Conservation (phyloP, 1,140 invertebrate species). For the Aphelinus certus region DNA sequence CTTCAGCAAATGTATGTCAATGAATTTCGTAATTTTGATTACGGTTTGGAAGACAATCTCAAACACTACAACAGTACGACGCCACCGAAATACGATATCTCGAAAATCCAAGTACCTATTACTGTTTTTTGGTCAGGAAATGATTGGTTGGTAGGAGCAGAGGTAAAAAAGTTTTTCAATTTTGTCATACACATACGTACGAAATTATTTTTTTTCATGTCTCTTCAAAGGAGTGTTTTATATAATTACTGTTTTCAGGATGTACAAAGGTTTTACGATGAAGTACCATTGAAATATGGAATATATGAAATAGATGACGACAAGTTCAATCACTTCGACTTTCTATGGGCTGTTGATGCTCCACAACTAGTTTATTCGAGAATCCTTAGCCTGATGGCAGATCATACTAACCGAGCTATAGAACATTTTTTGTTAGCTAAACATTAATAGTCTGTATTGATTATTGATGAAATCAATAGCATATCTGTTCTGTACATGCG, state of each 20-base stretch:
- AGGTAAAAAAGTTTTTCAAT: constrained; percentile 49
- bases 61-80: constrained; percentile 66
- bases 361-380: constrained; percentile 68
- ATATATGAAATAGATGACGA: constrained; percentile 67
- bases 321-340: constrained; percentile 78
- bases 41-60: constrained; percentile 70
- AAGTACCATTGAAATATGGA: constrained; percentile 64
- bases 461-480: too few species aligned
- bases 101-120: constrained; percentile 74
- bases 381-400: constrained; percentile 3
- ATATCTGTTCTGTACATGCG: too few species aligned
- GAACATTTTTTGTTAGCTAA: too few species aligned
- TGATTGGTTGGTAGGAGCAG: constrained; percentile 74
- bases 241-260: constrained; percentile 63
- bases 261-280: constrained; percentile 63
- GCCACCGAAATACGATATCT: constrained; percentile 75
- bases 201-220: neutral
- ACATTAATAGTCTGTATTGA: too few species aligned
- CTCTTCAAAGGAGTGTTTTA: neutral
- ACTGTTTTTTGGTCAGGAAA: constrained; percentile 75
- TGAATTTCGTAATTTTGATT: constrained; percentile 75
- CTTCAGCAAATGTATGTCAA: constrained; percentile 72
- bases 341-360: constrained; percentile 74
- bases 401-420: too few species aligned
- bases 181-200: neutral